Conservation (phyloP, 2,888 invertebrate species). For the Lampropteryx suffumata region DNA sequence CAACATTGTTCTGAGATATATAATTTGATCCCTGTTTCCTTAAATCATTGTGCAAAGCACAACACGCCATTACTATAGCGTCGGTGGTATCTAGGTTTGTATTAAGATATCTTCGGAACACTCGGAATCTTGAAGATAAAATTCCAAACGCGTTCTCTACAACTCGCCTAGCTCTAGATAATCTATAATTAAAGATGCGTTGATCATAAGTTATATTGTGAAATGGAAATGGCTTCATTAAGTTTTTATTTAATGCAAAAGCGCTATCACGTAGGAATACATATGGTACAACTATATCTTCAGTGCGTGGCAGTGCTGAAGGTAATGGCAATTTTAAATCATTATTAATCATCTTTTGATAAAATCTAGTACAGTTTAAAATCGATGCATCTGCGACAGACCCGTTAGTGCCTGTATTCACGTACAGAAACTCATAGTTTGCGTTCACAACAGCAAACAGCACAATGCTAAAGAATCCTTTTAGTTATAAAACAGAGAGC, state of each 20-base stretch:
- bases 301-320: neutral
- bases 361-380: neutral
- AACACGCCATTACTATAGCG: conserved; percentile 21
- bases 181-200: conserved; percentile 1
- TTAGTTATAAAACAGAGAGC: neutral
- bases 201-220: neutral
- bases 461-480: neutral
- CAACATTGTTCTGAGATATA: neutral
- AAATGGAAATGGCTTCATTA: conserved; percentile 25
- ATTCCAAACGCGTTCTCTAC: neutral
- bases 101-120: conserved; percentile 5
- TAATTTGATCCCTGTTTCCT: conserved; percentile 21
- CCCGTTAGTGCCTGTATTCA: neutral
- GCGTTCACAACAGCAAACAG: neutral
- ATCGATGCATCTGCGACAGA: neutral
- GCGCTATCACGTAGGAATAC: conserved; percentile 29
- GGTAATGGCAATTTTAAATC: neutral
- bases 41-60: conserved; percentile 29
- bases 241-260: conserved; percentile 18
- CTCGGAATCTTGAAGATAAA: conserved; percentile 1
- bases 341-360: neutral
- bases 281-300: conserved; percentile 11
- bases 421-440: neutral
- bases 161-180: neutral
- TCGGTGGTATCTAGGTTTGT: conserved; percentile 17